Base-by-base conservation (phyloP, 2,888 invertebrate species). In the Rhagonycha fulva region DNA sequence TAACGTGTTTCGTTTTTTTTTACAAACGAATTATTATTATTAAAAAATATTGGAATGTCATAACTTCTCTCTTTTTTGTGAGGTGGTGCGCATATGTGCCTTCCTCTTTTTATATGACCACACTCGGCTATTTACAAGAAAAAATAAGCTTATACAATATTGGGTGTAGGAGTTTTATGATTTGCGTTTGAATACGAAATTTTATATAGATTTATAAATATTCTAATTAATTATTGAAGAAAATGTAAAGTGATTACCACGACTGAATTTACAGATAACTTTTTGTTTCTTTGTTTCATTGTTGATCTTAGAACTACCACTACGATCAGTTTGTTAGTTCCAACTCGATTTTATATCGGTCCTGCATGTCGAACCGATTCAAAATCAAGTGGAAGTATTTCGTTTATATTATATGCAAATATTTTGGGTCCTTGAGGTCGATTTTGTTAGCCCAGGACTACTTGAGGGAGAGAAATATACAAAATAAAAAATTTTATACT, bases 401-500 rank as follows among this genome's bases (percentile, higher is more conserved):
- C 67, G 75, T 79, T 75, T 80, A 70, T 78, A 74, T 78, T 74
- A 80, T 80, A 77, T 63, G 78, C 78, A 80, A 76, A 78, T 78
- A 75, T 79, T 72, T 76, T 82, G 86, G 86, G 86, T 86, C 87
- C 87, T 86, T 86, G 87, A 84, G 87, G 87, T 87, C 86, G 84
- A 85, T 86, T 86, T 86, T 87, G 87, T 87, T 87, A 87, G 87
- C 87, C 86, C 87, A 87, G 87, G 87, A 87, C 87, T 86, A 87
- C 84, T 86, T 85, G 87, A 87, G 87, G 87, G 87, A 87, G 87
- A 87, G 87, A 87, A 87, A 82, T 83, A 85, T 87, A 87, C 85
- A 85, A 86, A 85, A 81, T 84, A 83, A 74, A 73, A 77, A 69
- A 69, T 14, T 70, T 47, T 60, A 2, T n/a, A 47, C n/a, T 47